Percentiles rank a stretch among this genome's conserved stretches.
Conservation (phyloP, 2,797 vertebrate genomes). For the Clangula hyemalis region DNA sequence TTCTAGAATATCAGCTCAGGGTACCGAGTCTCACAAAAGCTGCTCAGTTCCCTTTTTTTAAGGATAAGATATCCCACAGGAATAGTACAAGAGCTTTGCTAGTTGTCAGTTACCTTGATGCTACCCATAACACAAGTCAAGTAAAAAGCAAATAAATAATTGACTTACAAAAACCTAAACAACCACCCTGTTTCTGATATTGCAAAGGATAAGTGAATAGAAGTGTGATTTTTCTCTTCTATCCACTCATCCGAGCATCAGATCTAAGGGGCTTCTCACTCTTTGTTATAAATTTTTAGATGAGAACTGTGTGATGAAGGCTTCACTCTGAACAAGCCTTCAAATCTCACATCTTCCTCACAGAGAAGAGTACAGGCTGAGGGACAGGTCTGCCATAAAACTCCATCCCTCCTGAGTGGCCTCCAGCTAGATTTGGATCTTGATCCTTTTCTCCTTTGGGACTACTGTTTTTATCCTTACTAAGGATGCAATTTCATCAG, state of each 20-base stretch:
- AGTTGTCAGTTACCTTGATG: constrained; percentile 4
- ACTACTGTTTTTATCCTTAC: not conserved
- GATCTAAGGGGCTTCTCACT: not conserved
- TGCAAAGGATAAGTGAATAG: constrained; percentile 3
- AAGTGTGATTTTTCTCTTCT: constrained; percentile 26
- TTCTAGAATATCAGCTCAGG: not conserved
- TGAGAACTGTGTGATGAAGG: not conserved
- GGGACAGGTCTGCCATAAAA: not conserved
- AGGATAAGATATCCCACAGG: not conserved
- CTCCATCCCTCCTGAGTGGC: not conserved
- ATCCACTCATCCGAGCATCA: not conserved
- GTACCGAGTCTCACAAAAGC: not conserved
- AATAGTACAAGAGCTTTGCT: not conserved
- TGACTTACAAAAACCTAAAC: constrained; percentile 29
- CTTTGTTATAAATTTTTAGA: not conserved
- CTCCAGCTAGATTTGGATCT: not conserved
- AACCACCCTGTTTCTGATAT: not conserved
- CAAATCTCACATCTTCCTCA: not conserved
- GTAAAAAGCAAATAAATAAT: constrained; percentile 39
- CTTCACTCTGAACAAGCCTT: not conserved
- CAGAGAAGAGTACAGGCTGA: not conserved
- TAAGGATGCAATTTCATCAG: not conserved
- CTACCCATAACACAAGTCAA: not conserved
- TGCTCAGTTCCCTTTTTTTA: not conserved
- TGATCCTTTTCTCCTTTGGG: not conserved